These are phyloP conservation scores for Hyperoplus lanceolatus DNA, from an alignment of 2,797 vertebrate genomes.

Conservation along the genomic window DNA sequence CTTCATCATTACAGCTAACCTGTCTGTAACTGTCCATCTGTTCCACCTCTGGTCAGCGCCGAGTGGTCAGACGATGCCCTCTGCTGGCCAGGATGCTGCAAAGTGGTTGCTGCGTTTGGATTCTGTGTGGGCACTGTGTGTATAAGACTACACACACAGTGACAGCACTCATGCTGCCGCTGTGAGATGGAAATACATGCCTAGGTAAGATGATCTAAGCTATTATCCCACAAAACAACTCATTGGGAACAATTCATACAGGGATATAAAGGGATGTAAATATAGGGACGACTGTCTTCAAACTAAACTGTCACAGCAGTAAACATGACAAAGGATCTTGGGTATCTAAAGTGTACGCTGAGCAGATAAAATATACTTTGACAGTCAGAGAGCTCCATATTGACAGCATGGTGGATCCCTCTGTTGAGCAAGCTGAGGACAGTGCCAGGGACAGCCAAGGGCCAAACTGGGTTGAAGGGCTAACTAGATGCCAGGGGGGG, in stretches of 20 bases:
- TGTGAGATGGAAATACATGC: constrained; percentile 35
- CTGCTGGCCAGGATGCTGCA: constrained; percentile 61
- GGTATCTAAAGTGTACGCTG: constrained; percentile 26
- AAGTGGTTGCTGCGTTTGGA: constrained; percentile 25
- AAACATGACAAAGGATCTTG: constrained; percentile 34
- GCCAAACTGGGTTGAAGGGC: constrained; percentile 31
- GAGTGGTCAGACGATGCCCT: constrained; percentile 60
- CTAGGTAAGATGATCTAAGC: constrained; percentile 24
- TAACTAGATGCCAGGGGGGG: constrained; percentile 45
- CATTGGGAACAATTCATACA: not conserved
- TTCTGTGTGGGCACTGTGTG: constrained; percentile 24
- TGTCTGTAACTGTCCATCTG: constrained; percentile 27
- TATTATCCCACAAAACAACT: constrained; percentile 39
- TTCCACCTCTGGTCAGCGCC: constrained; percentile 6
- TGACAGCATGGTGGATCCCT: constrained; percentile 46
- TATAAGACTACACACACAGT: constrained; percentile 21
- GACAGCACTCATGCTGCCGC: constrained; percentile 24
- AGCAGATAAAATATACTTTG: constrained; percentile 38
- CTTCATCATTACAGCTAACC: constrained; percentile 44
- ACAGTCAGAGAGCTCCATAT: constrained; percentile 43
- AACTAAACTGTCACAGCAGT: constrained; percentile 27
- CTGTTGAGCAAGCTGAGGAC: constrained; percentile 46
- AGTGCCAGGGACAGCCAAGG: constrained; percentile 28
- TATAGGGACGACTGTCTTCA: constrained; percentile 15
- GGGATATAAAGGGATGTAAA: constrained; percentile 4